These are phyloP conservation scores for Muscina levida DNA, from an alignment of 2,888 invertebrate genomes.

Conservation along the genomic window DNA sequence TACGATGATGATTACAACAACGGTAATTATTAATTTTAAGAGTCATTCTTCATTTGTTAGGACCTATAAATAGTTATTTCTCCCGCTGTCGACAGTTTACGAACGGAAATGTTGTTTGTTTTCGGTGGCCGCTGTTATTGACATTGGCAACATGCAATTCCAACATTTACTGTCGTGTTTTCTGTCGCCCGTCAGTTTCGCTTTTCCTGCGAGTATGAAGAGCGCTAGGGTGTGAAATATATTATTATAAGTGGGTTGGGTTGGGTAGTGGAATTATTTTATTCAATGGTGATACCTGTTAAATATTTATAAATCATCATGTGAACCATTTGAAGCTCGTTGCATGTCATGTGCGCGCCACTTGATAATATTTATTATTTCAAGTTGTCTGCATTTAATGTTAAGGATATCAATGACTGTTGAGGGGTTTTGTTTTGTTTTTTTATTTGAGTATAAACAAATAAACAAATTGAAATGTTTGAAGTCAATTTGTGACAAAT, in stretches of 20 bases:
- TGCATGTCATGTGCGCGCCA: no score
- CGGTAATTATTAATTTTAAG: not conserved
- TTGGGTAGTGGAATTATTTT: no score
- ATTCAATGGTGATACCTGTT: no score
- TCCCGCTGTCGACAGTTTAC: not conserved
- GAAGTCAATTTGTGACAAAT: not conserved
- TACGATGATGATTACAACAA: not conserved
- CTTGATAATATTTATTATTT: not conserved
- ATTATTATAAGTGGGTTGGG: not conserved
- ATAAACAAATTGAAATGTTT: not conserved
- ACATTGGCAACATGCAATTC: constrained; percentile 30
- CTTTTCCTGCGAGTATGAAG: not conserved
- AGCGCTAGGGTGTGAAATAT: not conserved
- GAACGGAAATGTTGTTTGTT: constrained; percentile 18
- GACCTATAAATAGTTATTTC: not conserved
- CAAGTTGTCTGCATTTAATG: no score
- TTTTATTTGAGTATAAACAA: not conserved
- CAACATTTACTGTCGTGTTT: constrained; percentile 17
- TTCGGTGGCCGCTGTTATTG: not conserved
- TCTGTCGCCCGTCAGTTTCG: not conserved
- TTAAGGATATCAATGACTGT: not conserved
- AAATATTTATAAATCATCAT: no score
- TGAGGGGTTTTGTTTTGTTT: no score
- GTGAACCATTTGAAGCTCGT: no score
- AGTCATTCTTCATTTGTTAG: not conserved